A percentile compares a stretch with the other conserved stretches of the same genome.
These are phyloP conservation scores for Chymomyza fuscimana DNA, from an alignment of 2,888 invertebrate genomes.

Conservation along the genomic window DNA sequence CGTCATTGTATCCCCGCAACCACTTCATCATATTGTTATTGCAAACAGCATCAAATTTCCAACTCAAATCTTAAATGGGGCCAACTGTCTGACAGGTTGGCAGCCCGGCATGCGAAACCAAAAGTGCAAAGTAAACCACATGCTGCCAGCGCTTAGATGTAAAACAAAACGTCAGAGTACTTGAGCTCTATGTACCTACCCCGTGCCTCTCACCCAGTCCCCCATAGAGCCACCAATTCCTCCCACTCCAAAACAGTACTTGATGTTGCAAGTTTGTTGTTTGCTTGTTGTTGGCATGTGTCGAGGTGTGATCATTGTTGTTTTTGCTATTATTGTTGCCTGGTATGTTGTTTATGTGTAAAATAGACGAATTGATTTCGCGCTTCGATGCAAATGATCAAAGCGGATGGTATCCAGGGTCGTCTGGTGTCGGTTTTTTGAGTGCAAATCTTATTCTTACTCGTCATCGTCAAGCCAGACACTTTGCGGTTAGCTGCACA, in stretches of 20 bases:
- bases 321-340: not conserved
- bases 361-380: conserved; percentile 71
- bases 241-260: conserved; percentile 8
- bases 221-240: not conserved
- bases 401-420: conserved; percentile 46
- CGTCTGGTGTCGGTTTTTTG: conserved; percentile 21
- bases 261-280: conserved; percentile 1
- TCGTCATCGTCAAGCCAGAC: conserved; percentile 19
- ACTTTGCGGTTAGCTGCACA: conserved; percentile 44
- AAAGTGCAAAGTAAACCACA: conserved; percentile 55
- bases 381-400: conserved; percentile 70
- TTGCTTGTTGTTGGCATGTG: not conserved
- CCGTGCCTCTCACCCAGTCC: not conserved
- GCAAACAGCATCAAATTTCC: conserved; percentile 56
- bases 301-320: conserved; percentile 3
- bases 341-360: conserved; percentile 37
- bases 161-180: conserved; percentile 61
- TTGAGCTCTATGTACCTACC: conserved; percentile 8
- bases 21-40: conserved; percentile 4
- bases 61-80: conserved; percentile 57
- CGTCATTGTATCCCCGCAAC: not conserved
- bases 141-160: conserved; percentile 43
- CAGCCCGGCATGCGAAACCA: conserved; percentile 39
- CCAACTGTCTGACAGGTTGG: conserved; percentile 26
- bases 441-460: not conserved